Evolutionary conservation across 2,113 vertebrate genomes (phyloP).

Genomic region (Nycticorax nycticorax): DNA sequence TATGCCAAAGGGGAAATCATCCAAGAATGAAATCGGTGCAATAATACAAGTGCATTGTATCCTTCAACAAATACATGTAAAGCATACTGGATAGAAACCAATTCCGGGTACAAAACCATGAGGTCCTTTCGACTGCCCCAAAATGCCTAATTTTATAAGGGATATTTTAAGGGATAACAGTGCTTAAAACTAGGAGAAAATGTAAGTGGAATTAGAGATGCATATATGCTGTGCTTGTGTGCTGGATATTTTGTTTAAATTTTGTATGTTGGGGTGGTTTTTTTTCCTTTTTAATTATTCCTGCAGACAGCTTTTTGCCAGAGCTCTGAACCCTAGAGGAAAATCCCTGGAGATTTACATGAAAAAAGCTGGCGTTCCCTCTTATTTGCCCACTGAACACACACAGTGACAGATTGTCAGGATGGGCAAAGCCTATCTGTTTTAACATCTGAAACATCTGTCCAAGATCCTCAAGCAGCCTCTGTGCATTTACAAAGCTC

Average conservation of each 20-base stretch:
- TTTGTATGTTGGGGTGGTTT: neutral
- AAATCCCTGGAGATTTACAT: conserved; percentile 62
- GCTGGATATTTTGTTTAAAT: conserved; percentile 4
- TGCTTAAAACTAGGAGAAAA: no score
- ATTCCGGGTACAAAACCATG: conserved; percentile 43
- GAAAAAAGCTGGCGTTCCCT: conserved; percentile 40
- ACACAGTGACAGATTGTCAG: conserved; percentile 64
- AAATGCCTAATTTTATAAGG: neutral
- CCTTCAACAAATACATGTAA: conserved; percentile 69
- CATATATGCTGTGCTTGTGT: neutral
- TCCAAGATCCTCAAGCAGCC: conserved; percentile 10
- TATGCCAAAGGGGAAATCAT: conserved; percentile 75
- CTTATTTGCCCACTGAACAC: conserved; percentile 58
- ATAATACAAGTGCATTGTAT: conserved; percentile 63
- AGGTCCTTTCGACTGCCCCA: neutral
- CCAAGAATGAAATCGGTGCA: conserved; percentile 69
- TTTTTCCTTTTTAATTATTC: conserved; percentile 20
- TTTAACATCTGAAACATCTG: conserved; percentile 52
- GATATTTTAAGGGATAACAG: neutral
- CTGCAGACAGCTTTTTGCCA: conserved; percentile 40
- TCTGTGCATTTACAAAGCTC: neutral
- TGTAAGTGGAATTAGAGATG: neutral
- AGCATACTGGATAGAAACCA: conserved; percentile 48
- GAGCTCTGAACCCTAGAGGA: conserved; percentile 48
- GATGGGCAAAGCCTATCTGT: conserved; percentile 39